A percentile compares a stretch with the other conserved stretches of the same genome.
Evolutionary conservation across 2,888 invertebrate species (phyloP).

Genomic region (Ophion obscuratus): DNA sequence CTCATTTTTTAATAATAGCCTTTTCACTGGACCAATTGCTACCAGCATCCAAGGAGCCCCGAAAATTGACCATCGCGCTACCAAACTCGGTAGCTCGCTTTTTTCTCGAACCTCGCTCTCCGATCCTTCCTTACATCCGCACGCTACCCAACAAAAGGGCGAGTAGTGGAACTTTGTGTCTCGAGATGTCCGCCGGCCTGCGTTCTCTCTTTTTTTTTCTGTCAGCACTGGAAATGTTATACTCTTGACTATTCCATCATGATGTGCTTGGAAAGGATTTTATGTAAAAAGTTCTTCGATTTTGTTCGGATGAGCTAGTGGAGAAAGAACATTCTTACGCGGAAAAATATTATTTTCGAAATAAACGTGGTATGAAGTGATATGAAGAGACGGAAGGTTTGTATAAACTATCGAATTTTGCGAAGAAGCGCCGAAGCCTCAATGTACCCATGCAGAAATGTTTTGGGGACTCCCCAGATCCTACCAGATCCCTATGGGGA

Average conservation of each 20-base stretch:
- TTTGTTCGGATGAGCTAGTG: neutral
- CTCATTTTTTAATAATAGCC: conserved; percentile 60
- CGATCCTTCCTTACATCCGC: neutral
- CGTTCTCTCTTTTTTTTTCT: neutral
- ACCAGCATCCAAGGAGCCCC: conserved; percentile 41
- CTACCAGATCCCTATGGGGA: too few species aligned
- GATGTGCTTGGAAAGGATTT: neutral
- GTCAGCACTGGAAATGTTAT: neutral
- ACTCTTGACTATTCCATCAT: neutral
- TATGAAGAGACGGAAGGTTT: too few species aligned
- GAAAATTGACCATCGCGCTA: conserved; percentile 40
- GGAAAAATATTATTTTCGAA: neutral
- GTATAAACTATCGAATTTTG: too few species aligned
- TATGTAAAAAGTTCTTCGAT: neutral
- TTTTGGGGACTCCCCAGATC: too few species aligned
- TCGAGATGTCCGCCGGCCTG: neutral
- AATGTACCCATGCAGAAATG: too few species aligned
- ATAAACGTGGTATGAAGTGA: too few species aligned
- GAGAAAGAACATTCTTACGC: neutral
- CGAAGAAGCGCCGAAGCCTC: too few species aligned
- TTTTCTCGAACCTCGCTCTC: conserved; percentile 26
- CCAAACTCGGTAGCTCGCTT: conserved; percentile 55
- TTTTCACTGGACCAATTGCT: conserved; percentile 50
- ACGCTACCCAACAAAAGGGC: neutral
- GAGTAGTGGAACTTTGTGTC: neutral